phyloP scores from a whole-genome alignment of 2,113 vertebrate genomes.

The Hippocampus mohnikei region DNA sequence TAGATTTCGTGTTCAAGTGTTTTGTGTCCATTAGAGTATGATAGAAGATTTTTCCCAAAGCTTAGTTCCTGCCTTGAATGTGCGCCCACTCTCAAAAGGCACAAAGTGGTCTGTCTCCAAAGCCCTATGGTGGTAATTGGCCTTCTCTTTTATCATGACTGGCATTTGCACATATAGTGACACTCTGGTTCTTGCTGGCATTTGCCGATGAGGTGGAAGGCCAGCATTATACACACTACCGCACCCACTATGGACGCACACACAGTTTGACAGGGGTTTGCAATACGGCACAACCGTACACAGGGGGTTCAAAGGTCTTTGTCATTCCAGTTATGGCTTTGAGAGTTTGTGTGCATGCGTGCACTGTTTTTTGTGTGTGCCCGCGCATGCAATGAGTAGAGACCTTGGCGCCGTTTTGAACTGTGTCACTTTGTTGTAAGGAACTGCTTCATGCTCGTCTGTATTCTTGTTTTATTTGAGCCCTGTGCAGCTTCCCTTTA shows the following conservation, averaged over 20 bases:
- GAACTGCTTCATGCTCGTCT: constrained; percentile 46
- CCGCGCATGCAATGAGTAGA: constrained; percentile 36
- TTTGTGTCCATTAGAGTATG: background rate
- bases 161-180: constrained; percentile 62
- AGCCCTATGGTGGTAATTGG: constrained; percentile 44
- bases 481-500: constrained; percentile 16
- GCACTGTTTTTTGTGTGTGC: constrained; percentile 4
- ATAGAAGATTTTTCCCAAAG: background rate
- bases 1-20: background rate
- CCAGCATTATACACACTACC: constrained; percentile 39
- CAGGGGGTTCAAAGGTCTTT: constrained; percentile 12
- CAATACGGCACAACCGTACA: background rate
- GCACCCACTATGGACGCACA: constrained; percentile 6
- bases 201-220: constrained; percentile 56
- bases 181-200: constrained; percentile 64
- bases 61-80: constrained; percentile 9
- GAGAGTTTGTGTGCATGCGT: background rate
- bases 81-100: constrained; percentile 13
- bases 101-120: constrained; percentile 33
- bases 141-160: constrained; percentile 54
- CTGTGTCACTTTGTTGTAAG: constrained; percentile 60
- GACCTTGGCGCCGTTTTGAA: constrained; percentile 51
- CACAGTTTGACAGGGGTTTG: background rate
- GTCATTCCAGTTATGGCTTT: constrained; percentile 13
- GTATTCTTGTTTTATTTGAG: constrained; percentile 25